A percentile compares a stretch with the other conserved stretches of the same genome.
phyloP scores from a whole-genome alignment of 2,888 invertebrate species.

The Drosophila nr. perissopoda region DNA sequence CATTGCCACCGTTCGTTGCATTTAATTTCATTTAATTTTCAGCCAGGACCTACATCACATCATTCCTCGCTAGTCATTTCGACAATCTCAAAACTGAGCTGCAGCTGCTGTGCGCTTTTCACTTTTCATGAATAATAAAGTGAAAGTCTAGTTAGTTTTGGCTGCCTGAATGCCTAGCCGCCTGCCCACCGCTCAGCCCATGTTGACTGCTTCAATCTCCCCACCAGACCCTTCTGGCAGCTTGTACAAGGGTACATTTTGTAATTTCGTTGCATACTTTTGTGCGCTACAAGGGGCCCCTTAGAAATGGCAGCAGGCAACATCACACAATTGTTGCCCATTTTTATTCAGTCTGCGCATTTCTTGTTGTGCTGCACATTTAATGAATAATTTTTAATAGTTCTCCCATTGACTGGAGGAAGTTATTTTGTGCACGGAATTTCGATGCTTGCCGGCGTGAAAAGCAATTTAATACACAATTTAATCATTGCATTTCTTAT shows the following conservation, averaged over 20 bases:
- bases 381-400: constrained; percentile 78
- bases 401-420: constrained; percentile 44
- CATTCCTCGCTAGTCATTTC: constrained; percentile 69
- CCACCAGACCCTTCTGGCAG: constrained; percentile 7
- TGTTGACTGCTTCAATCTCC: constrained; percentile 34
- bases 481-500: constrained; percentile 25
- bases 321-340: constrained; percentile 52
- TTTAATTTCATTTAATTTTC: constrained; percentile 77
- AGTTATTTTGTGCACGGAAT: constrained; percentile 18
- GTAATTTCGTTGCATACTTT: constrained; percentile 77
- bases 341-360: constrained; percentile 65
- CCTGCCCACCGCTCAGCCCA: constrained; percentile 34
- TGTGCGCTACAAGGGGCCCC: constrained; percentile 41
- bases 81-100: constrained; percentile 63
- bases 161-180: constrained; percentile 39
- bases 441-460: not conserved
- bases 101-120: constrained; percentile 65
- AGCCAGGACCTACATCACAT: constrained; percentile 61
- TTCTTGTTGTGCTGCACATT: constrained; percentile 67
- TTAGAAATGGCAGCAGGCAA: constrained; percentile 44
- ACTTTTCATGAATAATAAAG: constrained; percentile 78
- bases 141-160: constrained; percentile 78
- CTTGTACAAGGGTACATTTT: constrained; percentile 60
- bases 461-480: constrained; percentile 40
- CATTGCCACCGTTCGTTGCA: constrained; percentile 51